These are phyloP conservation scores for Anomalospiza imberbis DNA, from an alignment of 2,797 vertebrate species.

Conservation along the genomic window DNA sequence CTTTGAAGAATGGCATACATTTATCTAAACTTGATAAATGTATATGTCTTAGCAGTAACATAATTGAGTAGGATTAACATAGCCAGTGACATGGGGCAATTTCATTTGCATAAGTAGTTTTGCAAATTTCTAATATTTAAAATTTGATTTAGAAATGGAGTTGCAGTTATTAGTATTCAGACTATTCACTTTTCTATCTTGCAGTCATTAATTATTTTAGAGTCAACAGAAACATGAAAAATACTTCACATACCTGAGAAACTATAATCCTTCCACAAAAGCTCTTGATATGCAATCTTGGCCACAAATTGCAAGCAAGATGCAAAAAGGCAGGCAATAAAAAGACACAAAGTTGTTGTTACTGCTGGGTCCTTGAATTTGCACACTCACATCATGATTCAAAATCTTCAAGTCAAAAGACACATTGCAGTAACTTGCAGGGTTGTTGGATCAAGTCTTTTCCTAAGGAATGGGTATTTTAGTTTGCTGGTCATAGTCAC, in stretches of 20 bases:
- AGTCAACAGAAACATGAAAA: neutral
- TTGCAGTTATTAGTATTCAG: neutral
- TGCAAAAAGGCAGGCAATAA: neutral
- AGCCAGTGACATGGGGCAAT: neutral
- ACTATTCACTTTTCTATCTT: neutral
- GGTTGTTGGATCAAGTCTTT: neutral
- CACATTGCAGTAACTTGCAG: neutral
- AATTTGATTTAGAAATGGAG: neutral
- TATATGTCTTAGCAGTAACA: neutral
- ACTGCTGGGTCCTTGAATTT: neutral
- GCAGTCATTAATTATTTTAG: neutral
- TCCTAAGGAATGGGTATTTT: neutral
- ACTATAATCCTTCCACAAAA: neutral
- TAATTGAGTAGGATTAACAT: slow-evolving; percentile 31
- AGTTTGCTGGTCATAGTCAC: neutral
- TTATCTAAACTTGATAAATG: slow-evolving; percentile 29
- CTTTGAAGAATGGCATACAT: slow-evolving; percentile 62
- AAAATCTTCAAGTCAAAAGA: neutral
- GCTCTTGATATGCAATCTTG: neutral
- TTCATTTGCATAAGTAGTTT: slow-evolving; percentile 16
- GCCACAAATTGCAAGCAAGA: neutral
- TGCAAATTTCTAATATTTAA: slow-evolving; percentile 8
- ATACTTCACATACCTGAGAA: neutral
- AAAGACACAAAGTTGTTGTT: neutral
- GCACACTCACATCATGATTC: neutral